These are phyloP conservation scores for Peromyscus eremicus DNA, from an alignment of 2,797 vertebrate species.

Conservation along the genomic window DNA sequence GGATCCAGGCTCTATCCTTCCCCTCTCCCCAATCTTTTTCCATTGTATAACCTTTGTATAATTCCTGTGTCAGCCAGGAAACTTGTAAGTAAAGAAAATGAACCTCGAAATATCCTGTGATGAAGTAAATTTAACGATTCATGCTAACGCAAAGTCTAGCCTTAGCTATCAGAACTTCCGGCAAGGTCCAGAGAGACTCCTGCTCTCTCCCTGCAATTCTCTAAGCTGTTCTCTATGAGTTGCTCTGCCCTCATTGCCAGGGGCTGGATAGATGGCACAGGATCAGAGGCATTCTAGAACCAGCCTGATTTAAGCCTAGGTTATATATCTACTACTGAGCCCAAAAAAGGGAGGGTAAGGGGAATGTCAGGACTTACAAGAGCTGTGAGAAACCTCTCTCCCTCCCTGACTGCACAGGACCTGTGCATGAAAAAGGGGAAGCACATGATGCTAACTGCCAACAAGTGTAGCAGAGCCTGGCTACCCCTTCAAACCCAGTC, in stretches of 20 bases:
- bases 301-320: background rate
- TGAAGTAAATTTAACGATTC: background rate
- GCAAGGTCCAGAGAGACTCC: background rate
- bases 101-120: background rate
- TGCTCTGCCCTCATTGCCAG: background rate
- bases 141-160: background rate
- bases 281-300: background rate
- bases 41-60: slow-evolving; percentile 25
- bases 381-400: background rate
- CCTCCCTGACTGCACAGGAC: background rate
- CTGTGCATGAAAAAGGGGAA: background rate
- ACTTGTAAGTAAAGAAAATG: slow-evolving; percentile 48
- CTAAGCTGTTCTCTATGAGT: background rate
- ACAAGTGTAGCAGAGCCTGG: background rate
- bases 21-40: background rate
- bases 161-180: background rate
- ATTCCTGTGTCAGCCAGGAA: background rate
- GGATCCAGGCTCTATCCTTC: background rate
- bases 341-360: background rate
- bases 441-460: background rate
- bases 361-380: background rate
- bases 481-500: background rate
- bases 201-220: background rate
- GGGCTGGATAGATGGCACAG: background rate
- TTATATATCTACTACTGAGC: background rate